Percentiles rank a stretch among this genome's conserved stretches.
Evolutionary conservation across 2,113 vertebrate genomes (phyloP).

Genomic region (Hystrix cristata): DNA sequence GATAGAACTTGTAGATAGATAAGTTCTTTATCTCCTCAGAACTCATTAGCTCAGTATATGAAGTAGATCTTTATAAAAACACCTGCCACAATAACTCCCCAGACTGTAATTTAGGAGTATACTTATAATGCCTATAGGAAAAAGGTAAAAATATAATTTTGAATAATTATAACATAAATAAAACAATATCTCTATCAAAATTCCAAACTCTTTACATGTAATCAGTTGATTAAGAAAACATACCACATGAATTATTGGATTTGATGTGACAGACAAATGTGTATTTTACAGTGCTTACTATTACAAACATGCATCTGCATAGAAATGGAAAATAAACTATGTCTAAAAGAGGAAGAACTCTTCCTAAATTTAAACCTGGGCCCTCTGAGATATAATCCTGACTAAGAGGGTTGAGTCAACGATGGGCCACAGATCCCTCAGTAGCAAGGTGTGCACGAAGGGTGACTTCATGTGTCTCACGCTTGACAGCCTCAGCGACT

Average conservation of each 20-base stretch:
- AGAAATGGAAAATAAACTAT: not conserved
- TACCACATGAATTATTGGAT: not conserved
- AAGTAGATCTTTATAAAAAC: not conserved
- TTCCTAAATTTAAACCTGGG: not conserved
- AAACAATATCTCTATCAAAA: conserved; percentile 7
- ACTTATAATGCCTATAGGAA: not conserved
- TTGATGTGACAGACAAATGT: conserved; percentile 3
- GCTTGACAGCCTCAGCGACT: not conserved
- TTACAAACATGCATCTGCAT: not conserved
- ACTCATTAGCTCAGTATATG: not conserved
- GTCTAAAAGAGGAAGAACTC: not conserved
- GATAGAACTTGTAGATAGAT: not conserved
- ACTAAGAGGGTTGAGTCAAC: not conserved
- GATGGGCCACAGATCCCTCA: not conserved
- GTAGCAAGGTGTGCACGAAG: not conserved
- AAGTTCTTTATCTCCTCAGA: conserved; percentile 23
- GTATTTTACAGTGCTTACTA: not conserved
- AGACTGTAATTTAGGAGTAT: not conserved
- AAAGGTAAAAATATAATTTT: not conserved
- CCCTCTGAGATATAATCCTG: not conserved
- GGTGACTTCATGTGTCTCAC: not conserved
- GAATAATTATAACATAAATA: not conserved
- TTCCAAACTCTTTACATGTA: not conserved
- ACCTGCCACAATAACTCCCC: not conserved
- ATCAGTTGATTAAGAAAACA: conserved; percentile 33